A percentile compares a stretch with the other conserved stretches of the same genome.
phyloP scores from a whole-genome alignment of 2,888 invertebrate species.

The Tineola bisselliella region DNA sequence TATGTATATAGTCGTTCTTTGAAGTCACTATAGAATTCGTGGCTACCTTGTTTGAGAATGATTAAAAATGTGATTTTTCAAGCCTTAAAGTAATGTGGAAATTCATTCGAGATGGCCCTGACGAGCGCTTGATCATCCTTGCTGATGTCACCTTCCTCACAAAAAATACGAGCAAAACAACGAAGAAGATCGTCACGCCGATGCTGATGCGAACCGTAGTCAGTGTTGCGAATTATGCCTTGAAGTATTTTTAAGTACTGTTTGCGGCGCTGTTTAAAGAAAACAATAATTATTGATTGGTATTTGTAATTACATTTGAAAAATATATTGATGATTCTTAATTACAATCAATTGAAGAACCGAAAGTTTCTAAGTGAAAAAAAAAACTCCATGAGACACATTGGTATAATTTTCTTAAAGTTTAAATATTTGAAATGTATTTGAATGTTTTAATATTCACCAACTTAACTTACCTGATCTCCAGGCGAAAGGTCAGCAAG shows the following conservation, averaged over 20 bases:
- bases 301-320: no score
- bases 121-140: conserved; percentile 81
- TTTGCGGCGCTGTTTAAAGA: conserved; percentile 70
- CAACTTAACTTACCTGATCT: conserved; percentile 72
- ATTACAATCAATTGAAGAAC: no score
- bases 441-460: no score
- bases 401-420: no score
- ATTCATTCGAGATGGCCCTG: conserved; percentile 84
- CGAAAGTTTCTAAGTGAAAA: no score
- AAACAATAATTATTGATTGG: neutral
- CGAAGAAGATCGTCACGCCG: conserved; percentile 83
- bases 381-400: no score
- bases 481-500: conserved; percentile 90
- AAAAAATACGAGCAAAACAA: conserved; percentile 87
- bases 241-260: conserved; percentile 83
- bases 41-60: no score
- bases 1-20: no score
- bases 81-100: conserved; percentile 79
- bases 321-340: no score
- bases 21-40: no score
- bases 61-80: conserved; percentile 21
- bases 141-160: conserved; percentile 81
- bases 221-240: conserved; percentile 82
- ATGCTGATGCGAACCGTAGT: conserved; percentile 82
- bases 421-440: no score